Evolutionary conservation across 2,113 vertebrate genomes (phyloP).

Genomic region (Toxotes jaculatrix): DNA sequence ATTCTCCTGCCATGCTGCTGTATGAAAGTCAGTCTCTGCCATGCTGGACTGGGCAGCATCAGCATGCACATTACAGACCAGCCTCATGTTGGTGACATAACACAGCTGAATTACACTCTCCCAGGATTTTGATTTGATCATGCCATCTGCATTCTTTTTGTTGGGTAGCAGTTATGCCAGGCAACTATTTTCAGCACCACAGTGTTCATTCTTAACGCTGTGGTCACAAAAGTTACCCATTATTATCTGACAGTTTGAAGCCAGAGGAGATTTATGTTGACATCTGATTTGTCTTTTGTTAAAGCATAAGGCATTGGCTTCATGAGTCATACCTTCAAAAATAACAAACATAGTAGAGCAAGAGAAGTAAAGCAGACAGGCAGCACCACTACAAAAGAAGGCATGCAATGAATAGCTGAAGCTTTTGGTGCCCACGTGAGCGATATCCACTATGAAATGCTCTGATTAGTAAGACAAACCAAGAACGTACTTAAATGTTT

Average conservation of each 20-base stretch:
- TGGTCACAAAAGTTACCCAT: conserved; percentile 20
- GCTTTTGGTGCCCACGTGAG: conserved; percentile 20
- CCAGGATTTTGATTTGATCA: conserved; percentile 54
- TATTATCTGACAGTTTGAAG: conserved; percentile 32
- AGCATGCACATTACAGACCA: conserved; percentile 76
- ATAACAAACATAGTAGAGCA: conserved; percentile 25
- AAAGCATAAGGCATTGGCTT: conserved; percentile 28
- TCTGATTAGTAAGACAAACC: conserved; percentile 39
- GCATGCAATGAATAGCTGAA: conserved; percentile 58
- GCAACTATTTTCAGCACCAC: conserved; percentile 37
- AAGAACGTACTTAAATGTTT: background rate
- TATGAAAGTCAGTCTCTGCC: conserved; percentile 61
- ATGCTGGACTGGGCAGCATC: conserved; percentile 74
- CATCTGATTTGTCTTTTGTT: conserved; percentile 36
- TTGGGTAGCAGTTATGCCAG: conserved; percentile 47
- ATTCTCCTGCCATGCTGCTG: conserved; percentile 78
- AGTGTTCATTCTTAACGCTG: conserved; percentile 45
- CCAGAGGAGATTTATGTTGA: conserved; percentile 14
- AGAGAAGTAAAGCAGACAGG: conserved; percentile 39
- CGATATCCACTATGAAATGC: conserved; percentile 27
- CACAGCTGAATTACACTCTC: conserved; percentile 39
- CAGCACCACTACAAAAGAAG: conserved; percentile 16
- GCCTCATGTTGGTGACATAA: conserved; percentile 47
- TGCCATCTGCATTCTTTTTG: conserved; percentile 66
- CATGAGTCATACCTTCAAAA: conserved; percentile 23